Percentiles rank a stretch among this genome's conserved stretches.
Conservation (phyloP, 2,113 vertebrate species). For the Rhinolophus sinicus region DNA sequence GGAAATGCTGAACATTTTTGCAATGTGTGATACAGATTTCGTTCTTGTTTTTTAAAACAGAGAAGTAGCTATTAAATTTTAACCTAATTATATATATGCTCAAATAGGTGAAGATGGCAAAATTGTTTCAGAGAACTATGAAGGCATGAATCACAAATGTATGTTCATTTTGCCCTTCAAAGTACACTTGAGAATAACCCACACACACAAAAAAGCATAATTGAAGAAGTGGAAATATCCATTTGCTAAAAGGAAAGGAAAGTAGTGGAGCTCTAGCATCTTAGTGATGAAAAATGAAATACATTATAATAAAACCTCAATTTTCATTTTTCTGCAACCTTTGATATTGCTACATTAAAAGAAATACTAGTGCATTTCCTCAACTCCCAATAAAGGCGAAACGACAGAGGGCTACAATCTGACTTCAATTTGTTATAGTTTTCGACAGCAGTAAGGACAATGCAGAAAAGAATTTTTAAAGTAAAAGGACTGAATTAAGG, state of each 20-base stretch:
- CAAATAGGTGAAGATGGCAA: background rate
- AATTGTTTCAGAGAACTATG: background rate
- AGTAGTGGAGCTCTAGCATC: background rate
- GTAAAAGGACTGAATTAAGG: background rate
- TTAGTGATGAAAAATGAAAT: constrained; percentile 36
- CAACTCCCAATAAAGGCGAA: constrained; percentile 32
- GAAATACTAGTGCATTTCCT: background rate
- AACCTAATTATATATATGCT: background rate
- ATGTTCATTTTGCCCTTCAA: constrained; percentile 20
- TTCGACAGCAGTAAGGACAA: constrained; percentile 9
- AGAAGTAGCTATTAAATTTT: background rate
- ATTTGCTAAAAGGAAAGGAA: constrained; percentile 27
- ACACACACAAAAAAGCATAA: background rate
- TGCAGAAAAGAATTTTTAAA: background rate
- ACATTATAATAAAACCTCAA: constrained; percentile 25
- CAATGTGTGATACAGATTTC: background rate
- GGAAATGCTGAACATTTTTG: background rate
- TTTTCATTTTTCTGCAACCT: constrained; percentile 47
- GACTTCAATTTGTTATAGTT: background rate
- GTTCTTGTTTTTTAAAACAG: background rate
- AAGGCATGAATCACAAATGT: background rate
- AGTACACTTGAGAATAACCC: background rate
- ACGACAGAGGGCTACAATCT: constrained; percentile 18
- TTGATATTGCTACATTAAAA: constrained; percentile 3
- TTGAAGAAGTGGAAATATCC: background rate